These are phyloP conservation scores for Crossocerus cetratus DNA, from an alignment of 2,888 invertebrate genomes.

Conservation along the genomic window DNA sequence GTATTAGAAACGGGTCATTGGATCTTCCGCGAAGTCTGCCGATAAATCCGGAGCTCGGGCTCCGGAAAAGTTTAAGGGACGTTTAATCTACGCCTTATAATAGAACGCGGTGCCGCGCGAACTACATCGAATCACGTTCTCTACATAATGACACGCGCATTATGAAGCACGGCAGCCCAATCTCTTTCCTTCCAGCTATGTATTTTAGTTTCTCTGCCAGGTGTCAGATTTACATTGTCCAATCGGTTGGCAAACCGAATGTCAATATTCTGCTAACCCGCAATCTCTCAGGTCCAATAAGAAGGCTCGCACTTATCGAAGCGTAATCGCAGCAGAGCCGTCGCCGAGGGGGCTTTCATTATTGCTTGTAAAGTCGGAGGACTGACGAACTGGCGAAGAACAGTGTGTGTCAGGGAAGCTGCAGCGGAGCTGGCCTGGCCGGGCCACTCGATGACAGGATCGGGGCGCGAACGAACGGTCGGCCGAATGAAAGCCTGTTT, in stretches of 20 bases:
- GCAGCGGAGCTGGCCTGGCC: slow-evolving; percentile 22
- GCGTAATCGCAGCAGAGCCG: slow-evolving; percentile 46
- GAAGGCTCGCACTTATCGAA: slow-evolving; percentile 1
- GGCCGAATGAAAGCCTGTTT: slow-evolving; percentile 53
- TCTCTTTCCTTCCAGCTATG: too few species aligned
- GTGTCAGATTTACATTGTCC: too few species aligned
- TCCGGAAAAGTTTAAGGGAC: slow-evolving; percentile 2
- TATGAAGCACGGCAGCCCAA: neutral
- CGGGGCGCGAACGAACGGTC: slow-evolving; percentile 39
- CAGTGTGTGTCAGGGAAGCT: slow-evolving; percentile 18
- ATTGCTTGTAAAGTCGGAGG: slow-evolving; percentile 58
- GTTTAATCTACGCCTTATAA: neutral
- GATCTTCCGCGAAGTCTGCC: neutral
- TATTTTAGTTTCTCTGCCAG: too few species aligned
- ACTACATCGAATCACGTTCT: neutral
- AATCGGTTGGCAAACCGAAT: too few species aligned
- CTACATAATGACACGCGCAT: neutral
- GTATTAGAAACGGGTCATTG: slow-evolving; percentile 18
- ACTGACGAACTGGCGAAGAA: slow-evolving; percentile 37
- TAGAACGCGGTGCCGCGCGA: neutral
- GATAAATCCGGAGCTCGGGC: slow-evolving; percentile 8
- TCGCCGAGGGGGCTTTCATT: slow-evolving; percentile 49
- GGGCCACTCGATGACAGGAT: slow-evolving; percentile 56
- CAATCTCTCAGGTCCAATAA: slow-evolving; percentile 16
- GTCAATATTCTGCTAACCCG: slow-evolving; percentile 3